These are phyloP conservation scores for Dryomyza anilis DNA, from an alignment of 2,888 invertebrate species.

Conservation along the genomic window DNA sequence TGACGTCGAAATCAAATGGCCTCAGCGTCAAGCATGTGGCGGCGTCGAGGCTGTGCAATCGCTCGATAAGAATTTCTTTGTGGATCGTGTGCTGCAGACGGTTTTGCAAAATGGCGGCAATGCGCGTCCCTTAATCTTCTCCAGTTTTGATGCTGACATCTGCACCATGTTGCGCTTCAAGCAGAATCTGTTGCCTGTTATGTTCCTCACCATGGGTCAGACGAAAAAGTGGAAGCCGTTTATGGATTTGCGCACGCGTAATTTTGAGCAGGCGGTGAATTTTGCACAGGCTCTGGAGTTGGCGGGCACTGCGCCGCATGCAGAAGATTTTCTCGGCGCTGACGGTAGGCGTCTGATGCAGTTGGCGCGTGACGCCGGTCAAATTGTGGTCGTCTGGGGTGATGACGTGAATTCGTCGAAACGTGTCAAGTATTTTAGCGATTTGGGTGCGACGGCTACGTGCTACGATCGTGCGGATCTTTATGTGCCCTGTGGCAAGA, in stretches of 20 bases:
- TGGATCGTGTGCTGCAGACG: slow-evolving; percentile 83
- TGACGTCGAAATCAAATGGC: slow-evolving; percentile 98
- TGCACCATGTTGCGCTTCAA: slow-evolving; percentile 92
- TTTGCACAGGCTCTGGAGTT: slow-evolving; percentile 82
- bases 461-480: slow-evolving; percentile 91
- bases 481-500: slow-evolving; percentile 47
- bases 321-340: slow-evolving; percentile 87
- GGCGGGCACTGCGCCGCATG: slow-evolving; percentile 88
- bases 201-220: slow-evolving; percentile 72
- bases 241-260: slow-evolving; percentile 80
- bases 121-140: slow-evolving; percentile 86
- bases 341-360: slow-evolving; percentile 67
- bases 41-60: slow-evolving; percentile 80
- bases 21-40: slow-evolving; percentile 83
- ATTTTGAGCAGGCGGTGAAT: slow-evolving; percentile 79
- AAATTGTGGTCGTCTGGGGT: slow-evolving; percentile 96
- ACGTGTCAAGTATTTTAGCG: slow-evolving; percentile 82
- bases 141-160: slow-evolving; percentile 95
- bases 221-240: slow-evolving; percentile 68
- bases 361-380: slow-evolving; percentile 75
- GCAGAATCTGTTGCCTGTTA: slow-evolving; percentile 95
- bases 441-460: slow-evolving; percentile 89
- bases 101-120: slow-evolving; percentile 80
- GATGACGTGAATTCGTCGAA: slow-evolving; percentile 89
- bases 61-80: slow-evolving; percentile 89